phyloP scores from a whole-genome alignment of 2,797 vertebrate species.

The Monodelphis domestica region DNA sequence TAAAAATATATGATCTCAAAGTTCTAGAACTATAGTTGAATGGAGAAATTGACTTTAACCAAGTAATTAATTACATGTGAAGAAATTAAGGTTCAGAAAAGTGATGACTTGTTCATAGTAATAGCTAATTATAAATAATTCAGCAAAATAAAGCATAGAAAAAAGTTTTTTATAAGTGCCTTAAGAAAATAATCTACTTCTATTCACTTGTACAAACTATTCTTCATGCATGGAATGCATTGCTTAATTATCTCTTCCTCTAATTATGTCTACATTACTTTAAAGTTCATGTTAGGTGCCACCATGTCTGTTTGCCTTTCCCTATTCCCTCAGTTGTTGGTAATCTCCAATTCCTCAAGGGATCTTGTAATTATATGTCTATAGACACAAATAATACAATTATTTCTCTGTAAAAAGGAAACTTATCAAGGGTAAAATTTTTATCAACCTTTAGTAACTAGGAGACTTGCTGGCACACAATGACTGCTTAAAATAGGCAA shows the following conservation, averaged over 20 bases:
- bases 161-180: too few species aligned
- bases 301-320: neutral
- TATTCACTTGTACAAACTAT: too few species aligned
- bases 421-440: neutral
- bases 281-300: neutral
- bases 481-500: neutral
- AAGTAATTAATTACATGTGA: too few species aligned
- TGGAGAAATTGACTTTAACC: too few species aligned
- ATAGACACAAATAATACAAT: neutral
- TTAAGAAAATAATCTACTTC: neutral
- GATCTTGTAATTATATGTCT: neutral
- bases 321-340: neutral
- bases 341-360: neutral
- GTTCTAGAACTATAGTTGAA: too few species aligned
- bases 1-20: too few species aligned
- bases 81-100: too few species aligned
- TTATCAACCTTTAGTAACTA: too few species aligned
- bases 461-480: neutral
- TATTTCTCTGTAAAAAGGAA: neutral
- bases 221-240: neutral
- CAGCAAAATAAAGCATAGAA: too few species aligned
- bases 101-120: too few species aligned
- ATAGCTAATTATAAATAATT: too few species aligned
- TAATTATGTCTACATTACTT: neutral
- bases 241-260: neutral